Conservation (phyloP, 2,113 vertebrate genomes). For the Chelonoidis abingdonii region DNA sequence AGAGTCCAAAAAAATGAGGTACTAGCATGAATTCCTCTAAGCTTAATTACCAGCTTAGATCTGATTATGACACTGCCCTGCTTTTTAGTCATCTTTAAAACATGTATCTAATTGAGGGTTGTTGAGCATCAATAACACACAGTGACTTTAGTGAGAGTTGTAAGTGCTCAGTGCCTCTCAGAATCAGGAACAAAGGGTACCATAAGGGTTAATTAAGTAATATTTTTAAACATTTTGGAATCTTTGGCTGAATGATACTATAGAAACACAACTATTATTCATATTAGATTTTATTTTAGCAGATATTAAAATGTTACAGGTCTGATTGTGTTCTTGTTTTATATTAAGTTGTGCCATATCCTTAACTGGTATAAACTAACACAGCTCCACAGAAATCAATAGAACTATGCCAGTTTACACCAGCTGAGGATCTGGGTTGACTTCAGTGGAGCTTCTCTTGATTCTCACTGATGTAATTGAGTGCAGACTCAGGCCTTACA, state of each 20-base stretch:
- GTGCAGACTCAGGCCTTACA: not conserved
- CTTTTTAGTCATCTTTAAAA: not conserved
- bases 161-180: not conserved
- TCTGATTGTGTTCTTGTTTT: fast-evolving
- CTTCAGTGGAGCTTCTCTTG: not conserved
- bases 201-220: not conserved
- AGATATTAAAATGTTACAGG: not conserved
- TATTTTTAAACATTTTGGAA: not conserved
- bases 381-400: not conserved
- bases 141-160: not conserved
- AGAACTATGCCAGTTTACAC: not conserved
- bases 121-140: not conserved
- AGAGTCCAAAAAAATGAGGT: no score
- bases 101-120: not conserved
- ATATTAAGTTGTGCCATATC: not conserved
- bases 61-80: no score
- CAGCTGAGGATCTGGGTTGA: not conserved
- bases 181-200: not conserved
- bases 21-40: no score
- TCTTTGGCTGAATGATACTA: fast-evolving
- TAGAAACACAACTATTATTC: not conserved
- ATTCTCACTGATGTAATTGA: not conserved
- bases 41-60: no score
- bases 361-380: no score
- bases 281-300: not conserved